Conservation (phyloP, 2,113 vertebrate genomes). For the Pimephales promelas region DNA sequence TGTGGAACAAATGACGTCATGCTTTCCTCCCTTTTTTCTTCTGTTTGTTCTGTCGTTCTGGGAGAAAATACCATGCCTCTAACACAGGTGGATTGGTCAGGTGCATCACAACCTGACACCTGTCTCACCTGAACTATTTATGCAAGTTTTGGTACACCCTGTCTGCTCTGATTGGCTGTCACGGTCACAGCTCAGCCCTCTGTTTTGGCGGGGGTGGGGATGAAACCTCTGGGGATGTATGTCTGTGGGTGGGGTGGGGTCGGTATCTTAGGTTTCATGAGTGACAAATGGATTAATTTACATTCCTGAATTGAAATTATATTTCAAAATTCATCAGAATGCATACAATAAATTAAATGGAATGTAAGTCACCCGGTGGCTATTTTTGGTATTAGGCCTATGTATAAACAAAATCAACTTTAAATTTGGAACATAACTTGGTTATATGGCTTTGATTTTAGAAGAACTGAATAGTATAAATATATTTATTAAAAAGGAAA, state of each 20-base stretch:
- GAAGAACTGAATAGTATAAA: no score
- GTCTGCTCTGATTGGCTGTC: slow-evolving; percentile 64
- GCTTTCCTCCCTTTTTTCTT: slow-evolving; percentile 50
- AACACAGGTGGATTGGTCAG: slow-evolving; percentile 46
- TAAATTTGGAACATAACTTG: no score
- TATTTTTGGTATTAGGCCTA: no score
- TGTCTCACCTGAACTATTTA: slow-evolving; percentile 70
- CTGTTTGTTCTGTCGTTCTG: slow-evolving; percentile 3
- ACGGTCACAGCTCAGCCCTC: slow-evolving; percentile 30
- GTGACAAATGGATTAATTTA: not conserved
- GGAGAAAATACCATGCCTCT: slow-evolving; percentile 15
- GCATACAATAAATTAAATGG: no score
- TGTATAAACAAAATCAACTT: no score
- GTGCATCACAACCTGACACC: slow-evolving; percentile 63
- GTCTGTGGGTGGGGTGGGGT: no score
- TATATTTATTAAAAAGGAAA: no score
- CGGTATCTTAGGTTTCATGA: not conserved
- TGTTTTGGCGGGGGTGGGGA: slow-evolving; percentile 33
- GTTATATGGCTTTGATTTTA: no score
- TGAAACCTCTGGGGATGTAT: slow-evolving; percentile 20
- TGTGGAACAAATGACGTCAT: slow-evolving; percentile 88
- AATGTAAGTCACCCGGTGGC: no score
- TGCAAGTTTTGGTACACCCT: slow-evolving; percentile 63
- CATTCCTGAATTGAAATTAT: not conserved
- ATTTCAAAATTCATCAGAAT: not conserved